Conservation (phyloP, 2,888 invertebrate species). For the Agrotis clavis region DNA sequence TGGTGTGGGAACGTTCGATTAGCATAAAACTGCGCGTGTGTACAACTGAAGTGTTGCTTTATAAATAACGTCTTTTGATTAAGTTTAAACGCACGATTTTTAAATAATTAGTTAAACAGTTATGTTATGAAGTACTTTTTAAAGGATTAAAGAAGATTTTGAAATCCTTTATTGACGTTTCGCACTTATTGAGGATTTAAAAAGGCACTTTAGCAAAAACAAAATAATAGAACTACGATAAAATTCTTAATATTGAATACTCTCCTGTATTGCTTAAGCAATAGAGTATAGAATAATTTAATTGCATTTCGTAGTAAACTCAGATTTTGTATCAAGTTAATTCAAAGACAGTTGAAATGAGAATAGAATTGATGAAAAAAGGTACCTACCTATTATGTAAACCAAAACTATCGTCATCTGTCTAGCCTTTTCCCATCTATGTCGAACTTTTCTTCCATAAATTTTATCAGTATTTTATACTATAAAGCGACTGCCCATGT, state of each 20-base stretch:
- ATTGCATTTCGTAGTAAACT: no score
- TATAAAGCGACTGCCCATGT: not conserved
- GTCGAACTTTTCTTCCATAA: not conserved
- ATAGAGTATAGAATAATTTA: no score
- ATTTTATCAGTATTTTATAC: not conserved
- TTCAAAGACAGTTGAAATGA: no score
- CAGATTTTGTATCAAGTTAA: not conserved
- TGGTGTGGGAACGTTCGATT: conserved; percentile 32
- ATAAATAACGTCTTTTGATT: conserved; percentile 32
- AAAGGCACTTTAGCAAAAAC: no score
- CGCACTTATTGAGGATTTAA: not conserved
- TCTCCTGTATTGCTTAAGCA: no score
- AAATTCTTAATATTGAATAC: no score
- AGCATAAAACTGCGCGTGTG: conserved; percentile 32
- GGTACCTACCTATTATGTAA: not conserved
- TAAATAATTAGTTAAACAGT: not conserved
- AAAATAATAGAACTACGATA: no score
- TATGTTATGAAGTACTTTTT: not conserved
- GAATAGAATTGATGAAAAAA: accelerated
- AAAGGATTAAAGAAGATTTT: not conserved
- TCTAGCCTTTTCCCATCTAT: not conserved
- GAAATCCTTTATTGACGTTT: not conserved
- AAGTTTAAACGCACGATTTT: conserved; percentile 12
- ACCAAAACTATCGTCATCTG: not conserved
- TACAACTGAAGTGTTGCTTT: conserved; percentile 9